A percentile compares a stretch with the other conserved stretches of the same genome.
phyloP scores from a whole-genome alignment of 1,140 invertebrate species.

The Leptinotarsa texana region DNA sequence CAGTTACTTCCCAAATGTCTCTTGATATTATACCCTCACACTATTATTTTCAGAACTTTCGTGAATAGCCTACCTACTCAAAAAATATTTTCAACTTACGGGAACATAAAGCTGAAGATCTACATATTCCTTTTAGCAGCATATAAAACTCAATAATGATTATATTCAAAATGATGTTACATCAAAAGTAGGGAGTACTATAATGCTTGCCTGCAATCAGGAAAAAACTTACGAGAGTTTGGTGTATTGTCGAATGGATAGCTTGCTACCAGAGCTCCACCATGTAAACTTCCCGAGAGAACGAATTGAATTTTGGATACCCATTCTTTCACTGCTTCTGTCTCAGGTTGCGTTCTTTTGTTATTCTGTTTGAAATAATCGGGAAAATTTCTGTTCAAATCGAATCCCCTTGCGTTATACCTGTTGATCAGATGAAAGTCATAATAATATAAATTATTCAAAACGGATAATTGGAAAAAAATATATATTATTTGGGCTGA shows the following conservation, averaged over 20 bases:
- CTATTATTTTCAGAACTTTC: too few relatives aligned
- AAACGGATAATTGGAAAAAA: too few relatives aligned
- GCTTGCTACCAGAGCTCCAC: conserved; percentile 88
- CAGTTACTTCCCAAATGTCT: too few relatives aligned
- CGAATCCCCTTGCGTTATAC: conserved; percentile 85
- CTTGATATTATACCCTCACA: too few relatives aligned
- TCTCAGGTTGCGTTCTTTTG: conserved; percentile 86
- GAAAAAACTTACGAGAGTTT: conserved; percentile 77
- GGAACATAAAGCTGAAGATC: conserved; percentile 78
- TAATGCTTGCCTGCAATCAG: too few relatives aligned
- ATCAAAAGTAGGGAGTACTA: neutral
- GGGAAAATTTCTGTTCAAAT: conserved; percentile 90
- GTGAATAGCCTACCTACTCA: neutral
- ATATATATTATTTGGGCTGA: too few relatives aligned
- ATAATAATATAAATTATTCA: too few relatives aligned
- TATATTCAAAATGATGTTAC: conserved; percentile 30
- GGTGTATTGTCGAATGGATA: conserved; percentile 93
- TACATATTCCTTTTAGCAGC: conserved; percentile 73
- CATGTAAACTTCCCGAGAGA: conserved; percentile 87
- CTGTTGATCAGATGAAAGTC: conserved; percentile 54
- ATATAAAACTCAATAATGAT: conserved; percentile 44
- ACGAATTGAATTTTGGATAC: conserved; percentile 90
- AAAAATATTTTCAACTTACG: conserved; percentile 61
- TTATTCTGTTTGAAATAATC: conserved; percentile 91
- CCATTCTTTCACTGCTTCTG: conserved; percentile 93